Evolutionary conservation across 2,888 invertebrate species (phyloP).

Genomic region (Pterostichus niger): DNA sequence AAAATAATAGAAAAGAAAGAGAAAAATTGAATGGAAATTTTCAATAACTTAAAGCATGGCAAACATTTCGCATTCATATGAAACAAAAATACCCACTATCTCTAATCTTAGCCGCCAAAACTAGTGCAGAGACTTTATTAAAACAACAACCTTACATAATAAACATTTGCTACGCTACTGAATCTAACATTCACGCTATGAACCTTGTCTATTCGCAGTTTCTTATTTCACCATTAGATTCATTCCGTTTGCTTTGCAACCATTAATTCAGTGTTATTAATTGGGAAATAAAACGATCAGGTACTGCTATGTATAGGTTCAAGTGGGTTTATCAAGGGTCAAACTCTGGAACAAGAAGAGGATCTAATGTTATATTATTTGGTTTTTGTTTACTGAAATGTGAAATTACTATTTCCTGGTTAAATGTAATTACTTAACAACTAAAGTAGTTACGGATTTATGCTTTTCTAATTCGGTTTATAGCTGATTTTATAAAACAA

Average conservation of each 20-base stretch:
- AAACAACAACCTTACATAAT: conserved; percentile 44
- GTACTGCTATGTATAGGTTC: conserved; percentile 4
- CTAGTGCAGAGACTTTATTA: conserved; percentile 33
- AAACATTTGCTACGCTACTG: conserved; percentile 15
- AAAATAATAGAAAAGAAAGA: background rate
- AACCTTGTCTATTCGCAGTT: conserved; percentile 14
- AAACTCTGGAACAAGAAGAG: conserved; percentile 13
- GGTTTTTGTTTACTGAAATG: conserved; percentile 39
- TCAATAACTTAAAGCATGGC: conserved; percentile 4
- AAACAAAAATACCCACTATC: conserved; percentile 17
- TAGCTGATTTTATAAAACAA: background rate
- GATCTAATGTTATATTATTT: conserved; percentile 21
- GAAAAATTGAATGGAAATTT: conserved; percentile 10
- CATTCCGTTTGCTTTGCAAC: background rate
- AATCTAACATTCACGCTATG: background rate
- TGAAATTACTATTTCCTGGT: conserved; percentile 26
- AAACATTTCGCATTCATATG: background rate
- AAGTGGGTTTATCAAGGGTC: background rate
- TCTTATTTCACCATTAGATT: conserved; percentile 39
- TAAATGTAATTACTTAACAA: background rate
- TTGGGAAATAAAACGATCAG: conserved; percentile 42
- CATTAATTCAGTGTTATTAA: conserved; percentile 35
- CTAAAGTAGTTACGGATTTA: background rate
- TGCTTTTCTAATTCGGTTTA: background rate
- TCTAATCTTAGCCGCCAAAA: conserved; percentile 37